Base-by-base conservation (phyloP, 2,888 invertebrate genomes). In the Baccha elongata region DNA sequence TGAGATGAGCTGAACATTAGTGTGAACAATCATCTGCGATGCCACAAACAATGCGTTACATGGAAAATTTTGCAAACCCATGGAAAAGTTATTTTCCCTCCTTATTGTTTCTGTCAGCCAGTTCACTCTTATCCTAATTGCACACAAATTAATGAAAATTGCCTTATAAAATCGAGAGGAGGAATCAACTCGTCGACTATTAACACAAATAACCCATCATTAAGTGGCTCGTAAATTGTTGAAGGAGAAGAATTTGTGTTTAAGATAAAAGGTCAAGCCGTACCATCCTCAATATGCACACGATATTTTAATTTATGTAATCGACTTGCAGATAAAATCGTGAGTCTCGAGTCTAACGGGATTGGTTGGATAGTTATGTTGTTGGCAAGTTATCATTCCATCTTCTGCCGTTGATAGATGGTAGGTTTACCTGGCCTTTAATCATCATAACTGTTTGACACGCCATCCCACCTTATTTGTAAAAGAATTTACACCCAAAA, bases 141-240 rank as follows among this genome's bases (percentile, higher is more conserved):
- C n/a, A n/a, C n/a, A n/a, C n/a, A n/a, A 68, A 73, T 73, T 55
- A 79, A 73, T 73, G 42, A 15, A 55, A 73, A 46, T 62, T 62
- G 32, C 67, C 73, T 68, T 68, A 68, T 53, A 29, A 69, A 75
- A 46, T 60, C 60, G 32, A 53, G 29, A 62, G 17, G 67, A 26
- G 35, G 37, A 62, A n/a, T 52, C 26, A 71, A 37, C 64, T 72
- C 35, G 19, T 58, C 44, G 65, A 46, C 73, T 55, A 68, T 79
- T 74, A 68, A 68, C 73, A 68, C 73, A 74, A 73, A 74, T 74
- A 79, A 62, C 79, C 68, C 62, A 79, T 48, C 62, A 79, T 79
- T 62, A 74, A 67, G 46, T n/a, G 48, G 21, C 35, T 44, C 60
- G 60, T 53, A 73, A 73, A 79, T 60, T 72, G 42, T 55, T 29